phyloP scores from a whole-genome alignment of 2,797 vertebrate genomes.

The Peromyscus aztecus region DNA sequence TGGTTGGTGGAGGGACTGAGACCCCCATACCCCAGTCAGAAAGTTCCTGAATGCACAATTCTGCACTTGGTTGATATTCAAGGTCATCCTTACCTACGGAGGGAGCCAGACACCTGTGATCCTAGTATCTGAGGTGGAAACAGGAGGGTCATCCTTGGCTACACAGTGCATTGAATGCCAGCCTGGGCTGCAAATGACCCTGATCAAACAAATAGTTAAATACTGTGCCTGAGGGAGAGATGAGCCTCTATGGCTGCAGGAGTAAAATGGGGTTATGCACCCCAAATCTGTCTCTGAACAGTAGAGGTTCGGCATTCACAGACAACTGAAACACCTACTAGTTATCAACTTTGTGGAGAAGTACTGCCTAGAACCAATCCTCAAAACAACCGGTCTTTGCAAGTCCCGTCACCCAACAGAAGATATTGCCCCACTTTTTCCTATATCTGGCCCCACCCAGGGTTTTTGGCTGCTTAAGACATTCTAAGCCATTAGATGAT shows the following conservation, averaged over 20 bases:
- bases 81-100: background rate
- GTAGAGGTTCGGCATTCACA: background rate
- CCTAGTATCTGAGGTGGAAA: background rate
- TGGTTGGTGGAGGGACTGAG: background rate
- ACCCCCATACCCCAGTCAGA: accelerated
- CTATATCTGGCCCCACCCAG: background rate
- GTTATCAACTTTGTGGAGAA: background rate
- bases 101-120: background rate
- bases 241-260: background rate
- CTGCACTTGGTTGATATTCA: background rate
- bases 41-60: background rate
- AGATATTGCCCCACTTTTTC: background rate
- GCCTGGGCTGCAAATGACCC: background rate
- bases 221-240: background rate
- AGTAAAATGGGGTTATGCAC: background rate
- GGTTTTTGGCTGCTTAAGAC: background rate
- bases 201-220: background rate
- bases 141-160: background rate
- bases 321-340: background rate
- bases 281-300: background rate
- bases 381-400: background rate
- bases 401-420: background rate
- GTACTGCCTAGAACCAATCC: background rate
- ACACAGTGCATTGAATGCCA: background rate
- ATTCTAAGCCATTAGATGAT: background rate